These are phyloP conservation scores for Kryptopterus vitreolus DNA, from an alignment of 2,797 vertebrate genomes.

Conservation along the genomic window DNA sequence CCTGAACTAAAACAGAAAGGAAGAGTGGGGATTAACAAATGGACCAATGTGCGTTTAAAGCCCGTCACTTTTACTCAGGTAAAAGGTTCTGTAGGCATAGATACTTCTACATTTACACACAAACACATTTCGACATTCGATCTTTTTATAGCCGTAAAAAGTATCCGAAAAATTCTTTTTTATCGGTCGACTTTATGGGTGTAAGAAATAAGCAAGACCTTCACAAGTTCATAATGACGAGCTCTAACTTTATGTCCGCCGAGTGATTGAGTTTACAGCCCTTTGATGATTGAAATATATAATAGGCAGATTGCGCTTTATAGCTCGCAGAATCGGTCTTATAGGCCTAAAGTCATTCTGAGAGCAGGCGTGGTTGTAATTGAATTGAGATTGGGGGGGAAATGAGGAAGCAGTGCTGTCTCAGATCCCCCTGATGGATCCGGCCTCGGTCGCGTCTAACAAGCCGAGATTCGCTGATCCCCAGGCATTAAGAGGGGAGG, in stretches of 20 bases:
- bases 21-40: slow-evolving; percentile 8
- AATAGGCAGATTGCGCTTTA: slow-evolving; percentile 47
- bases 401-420: slow-evolving; percentile 49
- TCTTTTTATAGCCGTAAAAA: not conserved
- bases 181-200: not conserved
- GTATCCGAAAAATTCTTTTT: not conserved
- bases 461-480: slow-evolving; percentile 56
- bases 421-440: slow-evolving; percentile 58
- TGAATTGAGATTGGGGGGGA: slow-evolving; percentile 59
- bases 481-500: slow-evolving; percentile 57
- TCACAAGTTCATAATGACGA: slow-evolving; percentile 20
- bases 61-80: not conserved
- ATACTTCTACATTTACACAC: not conserved
- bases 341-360: slow-evolving; percentile 53
- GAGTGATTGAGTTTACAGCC: slow-evolving; percentile 44
- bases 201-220: not conserved
- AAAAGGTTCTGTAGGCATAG: not conserved
- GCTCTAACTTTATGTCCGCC: slow-evolving; percentile 38
- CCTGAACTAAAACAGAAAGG: not conserved
- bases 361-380: slow-evolving; percentile 53
- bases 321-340: slow-evolving; percentile 33
- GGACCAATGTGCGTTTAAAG: slow-evolving; percentile 17
- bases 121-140: not conserved
- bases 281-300: slow-evolving; percentile 49
- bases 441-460: slow-evolving; percentile 48